Conservation (phyloP, 2,797 vertebrate species). For the Hipposideros larvatus region DNA sequence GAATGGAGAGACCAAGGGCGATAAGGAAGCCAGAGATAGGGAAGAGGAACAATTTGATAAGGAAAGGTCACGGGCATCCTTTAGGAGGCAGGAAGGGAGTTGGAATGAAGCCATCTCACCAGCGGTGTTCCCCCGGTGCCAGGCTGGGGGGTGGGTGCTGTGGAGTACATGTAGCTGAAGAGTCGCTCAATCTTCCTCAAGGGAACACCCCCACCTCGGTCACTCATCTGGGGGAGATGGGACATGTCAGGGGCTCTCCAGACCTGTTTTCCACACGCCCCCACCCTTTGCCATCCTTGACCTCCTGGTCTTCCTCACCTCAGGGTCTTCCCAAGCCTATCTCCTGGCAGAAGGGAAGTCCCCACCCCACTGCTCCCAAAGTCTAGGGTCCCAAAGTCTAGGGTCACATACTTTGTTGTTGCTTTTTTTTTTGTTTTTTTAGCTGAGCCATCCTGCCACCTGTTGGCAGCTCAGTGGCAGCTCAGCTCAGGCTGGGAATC, state of each 20-base stretch:
- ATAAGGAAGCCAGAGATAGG: accelerated
- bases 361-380: not conserved
- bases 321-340: not conserved
- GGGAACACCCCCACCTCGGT: slow-evolving; percentile 94
- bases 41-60: no score
- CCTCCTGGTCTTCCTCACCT: not conserved
- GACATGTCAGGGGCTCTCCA: not conserved
- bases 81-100: not conserved
- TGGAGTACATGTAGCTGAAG: slow-evolving; percentile 98
- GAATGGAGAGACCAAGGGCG: no score
- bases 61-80: not conserved
- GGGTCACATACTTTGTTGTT: slow-evolving; percentile 88
- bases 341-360: not conserved
- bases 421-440: no score
- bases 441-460: no score
- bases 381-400: not conserved
- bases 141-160: slow-evolving; percentile 93
- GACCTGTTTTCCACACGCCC: not conserved
- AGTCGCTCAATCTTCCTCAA: slow-evolving; percentile 95
- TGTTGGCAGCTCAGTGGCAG: no score
- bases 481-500: no score
- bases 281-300: not conserved
- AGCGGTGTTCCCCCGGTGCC: slow-evolving; percentile 91
- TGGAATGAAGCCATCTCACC: slow-evolving; percentile 85
- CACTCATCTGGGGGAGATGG: slow-evolving; percentile 91